A percentile compares a stretch with the other conserved stretches of the same genome.
These are phyloP conservation scores for Xylota sylvarum DNA, from an alignment of 2,888 invertebrate genomes.

Conservation along the genomic window DNA sequence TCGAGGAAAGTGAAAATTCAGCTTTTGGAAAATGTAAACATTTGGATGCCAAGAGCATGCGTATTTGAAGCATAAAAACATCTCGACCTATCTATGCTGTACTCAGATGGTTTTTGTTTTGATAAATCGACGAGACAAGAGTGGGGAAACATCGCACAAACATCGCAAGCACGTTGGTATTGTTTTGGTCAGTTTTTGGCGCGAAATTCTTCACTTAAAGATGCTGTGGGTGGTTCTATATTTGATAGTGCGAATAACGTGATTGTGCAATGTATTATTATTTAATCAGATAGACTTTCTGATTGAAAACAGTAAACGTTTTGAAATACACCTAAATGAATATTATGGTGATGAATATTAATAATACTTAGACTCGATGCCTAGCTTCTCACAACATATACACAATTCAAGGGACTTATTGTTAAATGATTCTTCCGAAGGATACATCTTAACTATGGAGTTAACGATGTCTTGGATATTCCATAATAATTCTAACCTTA, in stretches of 20 bases:
- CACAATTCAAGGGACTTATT: no score
- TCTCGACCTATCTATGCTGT: slow-evolving; percentile 41
- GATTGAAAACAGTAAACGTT: no score
- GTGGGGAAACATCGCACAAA: slow-evolving; percentile 55
- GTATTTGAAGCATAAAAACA: slow-evolving; percentile 22
- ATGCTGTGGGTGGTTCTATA: slow-evolving; percentile 18
- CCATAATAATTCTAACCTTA: no score
- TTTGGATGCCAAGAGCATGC: slow-evolving; percentile 35
- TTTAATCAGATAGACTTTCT: neutral
- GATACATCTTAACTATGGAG: no score
- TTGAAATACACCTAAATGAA: no score
- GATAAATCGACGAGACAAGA: slow-evolving; percentile 38
- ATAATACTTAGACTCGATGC: no score
- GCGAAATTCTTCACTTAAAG: slow-evolving; percentile 33
- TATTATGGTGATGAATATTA: no score
- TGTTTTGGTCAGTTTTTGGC: slow-evolving; percentile 48
- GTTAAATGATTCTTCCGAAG: no score
- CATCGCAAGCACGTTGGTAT: slow-evolving; percentile 52
- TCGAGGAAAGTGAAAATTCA: slow-evolving; percentile 60
- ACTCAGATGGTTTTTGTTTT: slow-evolving; percentile 60
- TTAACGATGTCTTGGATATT: no score
- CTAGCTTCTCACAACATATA: no score
- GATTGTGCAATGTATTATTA: neutral
- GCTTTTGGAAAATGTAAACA: slow-evolving; percentile 69
- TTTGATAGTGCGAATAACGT: neutral